Conservation (phyloP, 2,888 invertebrate genomes). For the Xiphydria camelus region DNA sequence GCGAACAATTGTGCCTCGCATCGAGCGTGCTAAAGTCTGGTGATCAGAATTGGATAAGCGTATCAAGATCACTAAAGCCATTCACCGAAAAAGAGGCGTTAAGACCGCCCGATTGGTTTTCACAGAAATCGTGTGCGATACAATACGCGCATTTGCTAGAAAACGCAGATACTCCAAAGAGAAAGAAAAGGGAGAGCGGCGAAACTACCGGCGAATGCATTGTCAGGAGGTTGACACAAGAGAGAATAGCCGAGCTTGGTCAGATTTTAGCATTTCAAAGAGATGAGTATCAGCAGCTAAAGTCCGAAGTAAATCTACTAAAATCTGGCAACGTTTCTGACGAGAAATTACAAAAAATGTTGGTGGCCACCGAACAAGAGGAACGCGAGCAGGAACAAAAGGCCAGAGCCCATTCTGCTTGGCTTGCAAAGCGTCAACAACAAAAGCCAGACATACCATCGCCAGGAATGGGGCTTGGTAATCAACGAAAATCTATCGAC, state of each 20-base stretch:
- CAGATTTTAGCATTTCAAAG: constrained; percentile 72
- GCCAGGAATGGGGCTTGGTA: constrained; percentile 2
- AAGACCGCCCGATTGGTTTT: constrained; percentile 84
- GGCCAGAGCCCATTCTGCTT: constrained; percentile 59
- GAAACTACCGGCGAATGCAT: constrained; percentile 81
- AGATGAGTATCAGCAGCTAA: constrained; percentile 73
- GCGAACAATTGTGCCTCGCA: constrained; percentile 83
- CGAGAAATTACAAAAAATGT: constrained; percentile 74
- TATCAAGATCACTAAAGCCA: constrained; percentile 77
- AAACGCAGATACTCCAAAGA: constrained; percentile 81
- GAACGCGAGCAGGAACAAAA: constrained; percentile 73
- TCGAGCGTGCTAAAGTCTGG: constrained; percentile 84
- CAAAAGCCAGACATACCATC: constrained; percentile 43
- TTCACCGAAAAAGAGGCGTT: constrained; percentile 69
- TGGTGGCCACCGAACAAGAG: constrained; percentile 73
- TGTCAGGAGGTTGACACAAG: constrained; percentile 74
- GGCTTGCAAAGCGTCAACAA: constrained; percentile 49
- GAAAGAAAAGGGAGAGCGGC: constrained; percentile 75
- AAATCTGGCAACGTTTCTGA: constrained; percentile 67
- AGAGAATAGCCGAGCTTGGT: constrained; percentile 77
- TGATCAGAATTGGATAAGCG: constrained; percentile 91
- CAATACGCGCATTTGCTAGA: constrained; percentile 84
- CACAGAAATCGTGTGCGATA: constrained; percentile 86
- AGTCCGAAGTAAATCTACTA: constrained; percentile 65
- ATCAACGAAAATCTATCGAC: constrained; percentile 37